Evolutionary conservation across 1,140 invertebrate species (phyloP).

Genomic region (Yoshiicerus persimilis): DNA sequence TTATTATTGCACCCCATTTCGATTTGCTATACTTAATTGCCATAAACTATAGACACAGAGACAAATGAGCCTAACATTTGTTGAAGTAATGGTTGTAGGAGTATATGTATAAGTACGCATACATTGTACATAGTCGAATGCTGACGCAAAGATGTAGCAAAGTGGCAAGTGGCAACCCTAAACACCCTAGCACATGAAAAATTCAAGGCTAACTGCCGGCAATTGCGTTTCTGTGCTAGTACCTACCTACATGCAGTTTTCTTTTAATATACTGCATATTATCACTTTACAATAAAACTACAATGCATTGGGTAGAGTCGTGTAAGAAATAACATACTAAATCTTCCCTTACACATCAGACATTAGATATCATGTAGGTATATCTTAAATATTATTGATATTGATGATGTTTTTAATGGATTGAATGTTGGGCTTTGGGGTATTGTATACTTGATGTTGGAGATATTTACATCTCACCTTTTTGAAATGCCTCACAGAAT

Average conservation of each 20-base stretch:
- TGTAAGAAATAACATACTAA: not conserved
- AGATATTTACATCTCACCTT: not conserved
- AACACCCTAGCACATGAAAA: not conserved
- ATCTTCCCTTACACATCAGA: not conserved
- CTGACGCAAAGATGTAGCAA: not conserved
- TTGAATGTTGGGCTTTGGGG: not conserved
- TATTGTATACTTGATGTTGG: not conserved
- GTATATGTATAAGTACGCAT: too few relatives aligned
- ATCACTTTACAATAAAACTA: not conserved
- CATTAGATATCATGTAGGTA: not conserved
- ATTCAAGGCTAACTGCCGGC: constrained; percentile 10
- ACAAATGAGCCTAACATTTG: not conserved
- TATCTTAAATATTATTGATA: not conserved
- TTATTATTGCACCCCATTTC: not conserved
- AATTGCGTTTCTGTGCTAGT: not conserved
- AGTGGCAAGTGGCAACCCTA: not conserved
- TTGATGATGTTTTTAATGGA: not conserved
- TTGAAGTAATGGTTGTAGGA: not conserved
- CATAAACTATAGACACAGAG: not conserved
- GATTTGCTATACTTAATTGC: not conserved
- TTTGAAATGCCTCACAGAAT: not conserved
- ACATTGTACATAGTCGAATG: too few relatives aligned
- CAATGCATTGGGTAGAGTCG: not conserved
- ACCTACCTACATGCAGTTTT: not conserved
- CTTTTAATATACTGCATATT: not conserved